phyloP scores from a whole-genome alignment of 2,797 vertebrate species.

The Myotis daubentonii region DNA sequence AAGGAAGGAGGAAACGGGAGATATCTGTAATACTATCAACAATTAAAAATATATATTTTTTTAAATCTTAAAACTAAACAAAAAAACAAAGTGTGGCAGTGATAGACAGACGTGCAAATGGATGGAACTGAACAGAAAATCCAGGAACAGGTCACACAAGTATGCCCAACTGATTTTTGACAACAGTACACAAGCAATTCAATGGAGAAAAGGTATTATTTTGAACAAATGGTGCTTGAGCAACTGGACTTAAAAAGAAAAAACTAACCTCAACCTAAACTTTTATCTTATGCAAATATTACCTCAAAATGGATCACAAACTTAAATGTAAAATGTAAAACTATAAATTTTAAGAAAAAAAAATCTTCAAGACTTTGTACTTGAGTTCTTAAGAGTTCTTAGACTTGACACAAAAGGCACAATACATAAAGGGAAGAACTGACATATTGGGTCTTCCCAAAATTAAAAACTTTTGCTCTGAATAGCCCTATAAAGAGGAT shows the following conservation, averaged over 20 bases:
- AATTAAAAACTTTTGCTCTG: constrained; percentile 31
- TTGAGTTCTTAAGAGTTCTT: background rate
- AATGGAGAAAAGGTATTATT: background rate
- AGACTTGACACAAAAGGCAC: background rate
- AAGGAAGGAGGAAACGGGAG: too few relatives aligned
- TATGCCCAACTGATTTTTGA: background rate
- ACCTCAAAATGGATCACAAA: background rate
- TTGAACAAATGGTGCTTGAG: background rate
- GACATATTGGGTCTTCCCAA: background rate
- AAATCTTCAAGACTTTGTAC: background rate
- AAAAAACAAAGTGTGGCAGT: too few relatives aligned
- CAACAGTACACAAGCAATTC: background rate
- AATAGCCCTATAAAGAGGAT: constrained; percentile 18
- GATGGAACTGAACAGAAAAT: background rate
- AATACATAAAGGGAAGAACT: background rate
- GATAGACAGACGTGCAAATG: background rate
- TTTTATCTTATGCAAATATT: background rate
- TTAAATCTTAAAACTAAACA: too few relatives aligned
- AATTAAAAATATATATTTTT: too few relatives aligned
- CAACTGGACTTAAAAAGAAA: background rate
- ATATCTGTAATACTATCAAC: too few relatives aligned
- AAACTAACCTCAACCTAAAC: background rate
- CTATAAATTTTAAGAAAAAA: background rate
- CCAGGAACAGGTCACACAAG: constrained; percentile 9
- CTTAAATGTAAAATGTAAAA: background rate